phyloP scores from a whole-genome alignment of 2,113 vertebrate genomes.

The Ceyx cyanopectus region DNA sequence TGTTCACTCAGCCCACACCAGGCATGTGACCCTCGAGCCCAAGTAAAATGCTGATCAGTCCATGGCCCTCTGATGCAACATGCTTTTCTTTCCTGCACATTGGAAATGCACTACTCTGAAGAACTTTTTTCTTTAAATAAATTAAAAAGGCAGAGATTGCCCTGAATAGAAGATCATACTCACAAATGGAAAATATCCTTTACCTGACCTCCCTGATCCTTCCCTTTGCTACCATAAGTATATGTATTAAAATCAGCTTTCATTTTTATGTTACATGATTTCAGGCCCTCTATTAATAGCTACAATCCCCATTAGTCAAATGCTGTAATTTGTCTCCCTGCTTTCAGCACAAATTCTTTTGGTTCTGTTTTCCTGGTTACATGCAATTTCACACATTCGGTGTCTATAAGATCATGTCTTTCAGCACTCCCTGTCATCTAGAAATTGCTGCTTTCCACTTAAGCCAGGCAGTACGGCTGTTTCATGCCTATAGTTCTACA shows the following conservation, averaged over 20 bases:
- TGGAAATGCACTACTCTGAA: neutral
- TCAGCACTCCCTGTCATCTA: neutral
- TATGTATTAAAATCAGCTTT: neutral
- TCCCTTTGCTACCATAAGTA: neutral
- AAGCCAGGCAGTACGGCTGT: neutral
- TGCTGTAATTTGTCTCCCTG: neutral
- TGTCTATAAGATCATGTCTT: neutral
- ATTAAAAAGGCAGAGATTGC: neutral
- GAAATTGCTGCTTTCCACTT: neutral
- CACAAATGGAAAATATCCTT: neutral
- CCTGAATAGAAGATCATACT: neutral
- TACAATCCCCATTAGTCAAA: neutral
- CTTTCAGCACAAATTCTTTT: constrained; percentile 8
- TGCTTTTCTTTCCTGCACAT: neutral
- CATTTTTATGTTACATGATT: neutral
- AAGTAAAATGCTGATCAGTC: neutral
- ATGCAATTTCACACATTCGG: neutral
- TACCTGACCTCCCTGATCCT: neutral
- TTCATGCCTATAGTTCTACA: neutral
- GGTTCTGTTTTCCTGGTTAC: neutral
- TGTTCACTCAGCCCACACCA: neutral
- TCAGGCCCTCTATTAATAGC: neutral
- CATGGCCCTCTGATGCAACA: neutral
- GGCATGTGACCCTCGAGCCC: neutral
- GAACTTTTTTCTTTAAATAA: neutral